Base-by-base conservation (phyloP, 1,140 invertebrate genomes). In the Drosophila kanapiae region DNA sequence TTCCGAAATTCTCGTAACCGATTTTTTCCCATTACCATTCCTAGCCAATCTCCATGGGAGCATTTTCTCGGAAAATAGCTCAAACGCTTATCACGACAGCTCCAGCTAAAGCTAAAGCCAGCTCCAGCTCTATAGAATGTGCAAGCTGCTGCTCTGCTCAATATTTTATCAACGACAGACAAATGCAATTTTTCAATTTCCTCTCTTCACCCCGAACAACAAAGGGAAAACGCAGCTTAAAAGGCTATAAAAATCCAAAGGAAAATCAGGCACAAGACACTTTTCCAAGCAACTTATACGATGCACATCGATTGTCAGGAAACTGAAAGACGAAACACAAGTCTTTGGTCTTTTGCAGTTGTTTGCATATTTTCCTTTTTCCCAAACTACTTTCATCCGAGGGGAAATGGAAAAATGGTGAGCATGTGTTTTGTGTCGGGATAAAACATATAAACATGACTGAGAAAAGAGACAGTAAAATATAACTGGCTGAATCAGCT, bases 121-220 rank as follows among this genome's bases (percentile, higher is more conserved):
- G 33, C 27, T 27, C 31, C 13, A 37, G 48, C 51, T 23, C 33
- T 1, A 58, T 33, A 49, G 45, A 60, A 53, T 61, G 65, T 51
- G 42, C 31, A 31, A 56, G 71, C 59, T 85, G 81, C 51, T 13
- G 51, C 33, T 37, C 31, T n/a, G 53, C 68, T 85, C 82, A 78
- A 85, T 85, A 85, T 85, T 81, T 85, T 85, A 85, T 75, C 74
- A 83, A 71, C 77, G 54, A 53, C 77, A 81, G 72, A 81, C 76
- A 67, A 85, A 86, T 83, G 78, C 82, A 86, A 85, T 85, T 85
- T 85, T 85, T 86, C 82, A 85, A 86, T 85, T 86, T 85, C 63
- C 42, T 60, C 61, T 27, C 43, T 48, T 64, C 64, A 67, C 62
- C 51, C 38, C 29, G 35, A 31, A 74, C 48, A 74, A 82, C 80